Evolutionary conservation across 2,888 invertebrate species (phyloP).

Genomic region (Diabrotica balteata): DNA sequence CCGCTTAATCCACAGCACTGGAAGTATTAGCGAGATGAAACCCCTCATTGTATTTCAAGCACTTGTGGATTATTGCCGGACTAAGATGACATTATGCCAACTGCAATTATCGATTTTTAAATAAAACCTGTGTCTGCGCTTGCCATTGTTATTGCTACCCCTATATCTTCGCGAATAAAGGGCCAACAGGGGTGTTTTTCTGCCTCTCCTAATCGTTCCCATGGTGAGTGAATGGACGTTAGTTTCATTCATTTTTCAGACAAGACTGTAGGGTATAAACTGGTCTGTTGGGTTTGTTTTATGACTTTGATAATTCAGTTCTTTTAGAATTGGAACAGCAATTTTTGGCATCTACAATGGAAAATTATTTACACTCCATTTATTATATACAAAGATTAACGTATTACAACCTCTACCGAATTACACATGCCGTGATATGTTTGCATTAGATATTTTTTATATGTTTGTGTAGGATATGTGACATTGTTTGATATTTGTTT

Average conservation of each 20-base stretch:
- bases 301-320: constrained; percentile 14
- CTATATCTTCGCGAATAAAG: constrained; percentile 28
- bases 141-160: constrained; percentile 35
- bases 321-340: not conserved
- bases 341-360: no score
- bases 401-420: no score
- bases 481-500: no score
- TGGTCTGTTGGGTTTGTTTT: constrained; percentile 6
- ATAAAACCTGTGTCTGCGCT: constrained; percentile 32
- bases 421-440: no score
- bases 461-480: no score
- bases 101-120: constrained; percentile 31
- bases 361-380: no score
- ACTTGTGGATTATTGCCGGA: constrained; percentile 25
- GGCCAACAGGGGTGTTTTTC: constrained; percentile 32
- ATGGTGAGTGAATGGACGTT: constrained; percentile 32
- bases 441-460: no score
- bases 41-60: constrained; percentile 24
- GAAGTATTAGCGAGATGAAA: not conserved
- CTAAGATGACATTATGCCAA: constrained; percentile 26
- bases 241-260: constrained; percentile 31
- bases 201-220: constrained; percentile 37
- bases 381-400: no score
- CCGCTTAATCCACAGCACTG: no score
- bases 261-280: constrained; percentile 19